Evolutionary conservation across 2,113 vertebrate genomes (phyloP), one percentile per base, ranked within the genome.

Genomic region (Macaca mulatta): DNA sequence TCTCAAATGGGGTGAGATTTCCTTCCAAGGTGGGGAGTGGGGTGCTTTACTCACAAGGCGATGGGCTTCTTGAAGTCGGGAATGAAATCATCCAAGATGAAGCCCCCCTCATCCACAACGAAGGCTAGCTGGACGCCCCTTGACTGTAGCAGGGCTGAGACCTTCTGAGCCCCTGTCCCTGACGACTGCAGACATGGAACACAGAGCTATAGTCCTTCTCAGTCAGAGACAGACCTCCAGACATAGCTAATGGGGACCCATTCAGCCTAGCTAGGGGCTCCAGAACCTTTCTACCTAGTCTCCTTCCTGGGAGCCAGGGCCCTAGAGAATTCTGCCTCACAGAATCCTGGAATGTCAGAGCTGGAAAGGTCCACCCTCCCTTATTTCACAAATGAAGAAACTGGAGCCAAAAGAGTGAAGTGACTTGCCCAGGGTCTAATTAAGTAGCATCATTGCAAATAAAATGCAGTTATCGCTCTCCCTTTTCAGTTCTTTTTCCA

Each of bases 51-150:
- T 99, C 97, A 99, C 99, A 99, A 45, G 43, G 99, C 99, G 89
- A 99, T 98, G 16, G 99, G 99, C 78, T 98, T 99, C 18, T 99
- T 48, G 78, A 99, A 75, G 23, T 93, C 98, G 1, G 96, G 87
- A 69, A 99, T 72, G 92, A 99, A 80, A 27, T 98, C 99, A 6
- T 99, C 99, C 0, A 98, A 0, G 43, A 99, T 94, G 0, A 98
- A 98, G 5, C 99, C 98, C 1, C 99, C 99, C 97, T 99, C 99
- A 0, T 99, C 99, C 80, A 99, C 98, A 59, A 99, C 78, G 96
- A 99, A 99, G 55, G 98, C 98, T 48, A 99, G 98, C 50, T 98
- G 98, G 67, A 99, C 97, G 1, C 98, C 98, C 57, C 99, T 98
- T 11, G 98, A 97, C 96, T 99, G 99, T 81, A 99, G 96, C 45